A percentile compares a stretch with the other conserved stretches of the same genome.
These are phyloP conservation scores for Coecobrya sp. DNA, from an alignment of 2,888 invertebrate species.

Conservation along the genomic window DNA sequence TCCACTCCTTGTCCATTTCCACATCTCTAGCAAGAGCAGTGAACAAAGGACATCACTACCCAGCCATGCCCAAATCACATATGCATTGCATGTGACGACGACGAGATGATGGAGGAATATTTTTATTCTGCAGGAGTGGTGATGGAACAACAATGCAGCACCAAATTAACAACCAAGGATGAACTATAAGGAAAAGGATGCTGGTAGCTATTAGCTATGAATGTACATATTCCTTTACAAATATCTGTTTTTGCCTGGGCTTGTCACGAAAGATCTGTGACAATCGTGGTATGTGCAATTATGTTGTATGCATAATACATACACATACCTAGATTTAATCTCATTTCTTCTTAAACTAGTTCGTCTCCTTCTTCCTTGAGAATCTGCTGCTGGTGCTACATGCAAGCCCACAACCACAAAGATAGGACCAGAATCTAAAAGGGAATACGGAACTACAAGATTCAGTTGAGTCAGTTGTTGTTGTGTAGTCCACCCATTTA, in stretches of 20 bases:
- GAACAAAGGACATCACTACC: not conserved
- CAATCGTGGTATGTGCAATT: not conserved
- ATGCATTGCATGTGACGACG: not conserved
- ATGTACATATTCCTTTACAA: no score
- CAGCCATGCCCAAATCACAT: not conserved
- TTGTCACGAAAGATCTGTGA: constrained; percentile 27
- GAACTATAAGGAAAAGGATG: constrained; percentile 29
- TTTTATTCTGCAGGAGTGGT: not conserved
- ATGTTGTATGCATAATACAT: no score
- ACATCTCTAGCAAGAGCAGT: not conserved
- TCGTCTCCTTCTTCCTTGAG: not conserved
- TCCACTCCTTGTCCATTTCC: not conserved
- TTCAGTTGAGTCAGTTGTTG: not conserved
- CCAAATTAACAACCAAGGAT: constrained; percentile 49
- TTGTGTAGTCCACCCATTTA: not conserved
- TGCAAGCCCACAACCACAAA: no score
- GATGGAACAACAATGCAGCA: not conserved
- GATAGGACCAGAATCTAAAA: no score
- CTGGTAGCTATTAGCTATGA: not conserved
- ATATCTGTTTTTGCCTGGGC: not conserved
- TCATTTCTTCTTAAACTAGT: not conserved
- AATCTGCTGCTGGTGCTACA: not conserved
- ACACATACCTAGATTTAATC: not conserved
- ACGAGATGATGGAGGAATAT: not conserved
- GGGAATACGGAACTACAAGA: not conserved